A percentile compares a stretch with the other conserved stretches of the same genome.
Evolutionary conservation across 2,113 vertebrate genomes (phyloP).

Genomic region (Psilopogon haemacephalus): DNA sequence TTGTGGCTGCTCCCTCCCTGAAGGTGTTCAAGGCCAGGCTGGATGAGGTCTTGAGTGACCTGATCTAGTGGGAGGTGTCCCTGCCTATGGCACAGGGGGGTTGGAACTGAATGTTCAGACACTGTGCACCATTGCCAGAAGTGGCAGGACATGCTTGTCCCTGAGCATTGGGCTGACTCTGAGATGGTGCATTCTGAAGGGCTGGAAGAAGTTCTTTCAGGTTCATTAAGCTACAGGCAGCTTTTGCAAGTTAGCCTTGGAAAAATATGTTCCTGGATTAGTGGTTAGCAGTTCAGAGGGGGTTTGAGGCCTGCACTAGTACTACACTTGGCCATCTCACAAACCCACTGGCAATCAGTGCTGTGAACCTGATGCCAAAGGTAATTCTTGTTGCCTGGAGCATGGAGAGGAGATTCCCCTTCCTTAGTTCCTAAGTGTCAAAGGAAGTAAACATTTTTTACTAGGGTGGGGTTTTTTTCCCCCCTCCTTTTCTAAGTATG

Average conservation of each 20-base stretch:
- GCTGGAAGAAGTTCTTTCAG: neutral
- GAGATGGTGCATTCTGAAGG: neutral
- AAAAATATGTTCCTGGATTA: neutral
- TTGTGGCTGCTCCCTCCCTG: no score
- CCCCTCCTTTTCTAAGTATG: neutral
- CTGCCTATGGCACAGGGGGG: no score
- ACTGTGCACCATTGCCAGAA: neutral
- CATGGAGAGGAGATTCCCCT: neutral
- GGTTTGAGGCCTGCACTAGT: neutral
- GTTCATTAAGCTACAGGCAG: neutral
- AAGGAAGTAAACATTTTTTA: neutral
- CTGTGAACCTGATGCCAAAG: neutral
- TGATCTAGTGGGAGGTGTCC: no score
- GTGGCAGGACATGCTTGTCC: neutral
- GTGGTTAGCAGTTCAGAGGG: neutral
- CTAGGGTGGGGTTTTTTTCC: neutral
- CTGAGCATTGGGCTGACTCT: neutral
- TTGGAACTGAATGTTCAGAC: no score
- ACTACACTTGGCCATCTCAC: neutral
- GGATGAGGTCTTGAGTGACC: no score
- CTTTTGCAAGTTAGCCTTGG: neutral
- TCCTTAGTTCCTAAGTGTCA: neutral
- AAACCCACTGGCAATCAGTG: neutral
- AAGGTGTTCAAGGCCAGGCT: no score
- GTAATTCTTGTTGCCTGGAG: neutral